Conservation (phyloP, 2,797 vertebrate genomes). For the Pseudochirops cupreus region DNA sequence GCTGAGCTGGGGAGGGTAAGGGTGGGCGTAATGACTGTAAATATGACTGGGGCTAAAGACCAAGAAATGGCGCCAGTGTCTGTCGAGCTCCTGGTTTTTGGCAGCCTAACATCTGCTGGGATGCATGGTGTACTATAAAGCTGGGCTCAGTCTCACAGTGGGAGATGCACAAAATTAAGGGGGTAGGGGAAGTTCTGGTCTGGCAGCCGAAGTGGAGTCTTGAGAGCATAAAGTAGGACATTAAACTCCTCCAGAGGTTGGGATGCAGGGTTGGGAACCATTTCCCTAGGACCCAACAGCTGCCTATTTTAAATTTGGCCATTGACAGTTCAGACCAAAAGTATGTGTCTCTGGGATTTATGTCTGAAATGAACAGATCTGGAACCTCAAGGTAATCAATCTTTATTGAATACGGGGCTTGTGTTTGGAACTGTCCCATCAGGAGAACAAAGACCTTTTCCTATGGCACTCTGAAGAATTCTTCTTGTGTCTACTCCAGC, state of each 20-base stretch:
- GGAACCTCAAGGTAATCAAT: neutral
- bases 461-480: neutral
- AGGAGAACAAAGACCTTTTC: slow-evolving; percentile 50
- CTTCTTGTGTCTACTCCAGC: neutral
- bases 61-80: slow-evolving; percentile 50
- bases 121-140: neutral
- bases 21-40: slow-evolving; percentile 47
- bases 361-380: slow-evolving; percentile 30
- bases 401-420: slow-evolving; percentile 63
- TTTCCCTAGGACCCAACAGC: slow-evolving; percentile 21
- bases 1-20: slow-evolving; percentile 34
- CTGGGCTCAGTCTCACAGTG: slow-evolving; percentile 44
- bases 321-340: slow-evolving; percentile 55
- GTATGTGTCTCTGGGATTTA: slow-evolving; percentile 34
- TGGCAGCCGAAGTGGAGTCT: slow-evolving; percentile 55
- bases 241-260: neutral
- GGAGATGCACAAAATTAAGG: slow-evolving; percentile 37
- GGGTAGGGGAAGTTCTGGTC: slow-evolving; percentile 8
- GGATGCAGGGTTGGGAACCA: slow-evolving; percentile 21
- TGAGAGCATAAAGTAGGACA: slow-evolving; percentile 29
- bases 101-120: neutral
- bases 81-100: slow-evolving; percentile 8
- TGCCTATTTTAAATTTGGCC: slow-evolving; percentile 39
- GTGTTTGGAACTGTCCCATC: slow-evolving; percentile 3
- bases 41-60: slow-evolving; percentile 12